Evolutionary conservation across 2,888 invertebrate species (phyloP), one percentile per base, ranked within the genome.

Genomic region (Eupithecia dodoneata): DNA sequence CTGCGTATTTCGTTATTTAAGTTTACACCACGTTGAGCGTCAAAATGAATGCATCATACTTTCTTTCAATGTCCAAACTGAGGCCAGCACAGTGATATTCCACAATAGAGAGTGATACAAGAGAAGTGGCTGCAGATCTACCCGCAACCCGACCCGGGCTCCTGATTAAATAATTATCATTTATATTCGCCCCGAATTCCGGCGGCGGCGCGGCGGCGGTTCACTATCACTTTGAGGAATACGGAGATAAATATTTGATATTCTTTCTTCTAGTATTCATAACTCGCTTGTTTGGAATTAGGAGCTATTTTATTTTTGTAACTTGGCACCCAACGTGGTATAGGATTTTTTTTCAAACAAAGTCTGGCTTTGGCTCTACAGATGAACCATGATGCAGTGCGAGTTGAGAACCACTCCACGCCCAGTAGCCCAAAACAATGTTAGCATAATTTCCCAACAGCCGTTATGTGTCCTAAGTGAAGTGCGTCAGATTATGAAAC

Each of bases 141-240:
- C 45, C 67, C 63, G 55, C 52, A 52, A 75, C 63, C 47, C 72
- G 63, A 45, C 7, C 30, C 72, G 44, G 72, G 47, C 42, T 44
- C 70, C 65, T 66, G 73, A 71, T 73, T 71, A 63, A 73, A 76
- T 73, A 71, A 75, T 78, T 78, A 73, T 73, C 67, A 75, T 73
- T 78, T 73, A 71, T 71, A 70, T 77, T 72, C 65, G 18, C 72
- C 30, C 44, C 71, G 52, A 73, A 72, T 74, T 69, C 45, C 47
- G 66, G 52, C 44, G 66, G 41, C 30, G n/a, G n/a, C n/a, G n/a
- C n/a, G n/a, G 30, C 65, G 9, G n/a, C 45, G 45, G 42, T 63
- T 30, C 9, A 45, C 13, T 49, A 70, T 71, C 66, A 71, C 67
- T 74, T 73, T 72, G 70, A 55, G 73, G 18, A 74, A 41, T 12